Conservation (phyloP, 2,888 invertebrate species). For the Microchrysa polita region DNA sequence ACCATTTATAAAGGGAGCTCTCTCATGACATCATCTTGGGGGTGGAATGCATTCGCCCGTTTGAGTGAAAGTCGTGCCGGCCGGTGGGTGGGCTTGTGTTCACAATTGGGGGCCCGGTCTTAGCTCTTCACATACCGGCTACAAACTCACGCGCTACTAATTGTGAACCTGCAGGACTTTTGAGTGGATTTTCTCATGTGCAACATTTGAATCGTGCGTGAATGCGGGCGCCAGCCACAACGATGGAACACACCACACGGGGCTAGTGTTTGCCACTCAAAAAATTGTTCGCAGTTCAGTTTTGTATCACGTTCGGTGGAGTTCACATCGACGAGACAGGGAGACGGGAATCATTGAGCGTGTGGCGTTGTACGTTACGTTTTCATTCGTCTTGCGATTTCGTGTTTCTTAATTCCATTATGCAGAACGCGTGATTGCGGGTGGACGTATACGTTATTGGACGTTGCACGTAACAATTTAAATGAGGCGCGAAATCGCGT, state of each 20-base stretch:
- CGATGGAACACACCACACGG: slow-evolving; percentile 52
- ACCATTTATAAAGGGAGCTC: neutral
- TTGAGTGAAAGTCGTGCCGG: slow-evolving; percentile 27
- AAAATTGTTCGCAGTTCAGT: slow-evolving; percentile 56
- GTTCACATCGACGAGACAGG: slow-evolving; percentile 58
- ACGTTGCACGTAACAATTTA: neutral
- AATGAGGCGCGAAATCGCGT: neutral
- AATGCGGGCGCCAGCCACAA: slow-evolving; percentile 24
- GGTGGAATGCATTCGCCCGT: slow-evolving; percentile 8
- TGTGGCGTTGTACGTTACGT: neutral
- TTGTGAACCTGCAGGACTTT: slow-evolving; percentile 1
- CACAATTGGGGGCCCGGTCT: slow-evolving; percentile 24
- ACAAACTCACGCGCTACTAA: neutral
- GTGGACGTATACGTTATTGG: neutral
- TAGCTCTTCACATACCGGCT: neutral
- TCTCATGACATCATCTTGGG: slow-evolving; percentile 16
- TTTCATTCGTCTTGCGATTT: neutral
- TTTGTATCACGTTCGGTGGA: slow-evolving; percentile 64
- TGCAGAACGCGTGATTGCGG: too few species aligned
- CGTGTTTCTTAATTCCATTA: too few species aligned
- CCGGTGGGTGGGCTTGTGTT: slow-evolving; percentile 18
- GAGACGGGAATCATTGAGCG: neutral
- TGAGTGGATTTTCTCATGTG: slow-evolving; percentile 38
- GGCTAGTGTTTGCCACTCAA: slow-evolving; percentile 48
- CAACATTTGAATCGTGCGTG: slow-evolving; percentile 49